Conservation (phyloP, 2,797 vertebrate species). For the Peromyscus melanophrys region DNA sequence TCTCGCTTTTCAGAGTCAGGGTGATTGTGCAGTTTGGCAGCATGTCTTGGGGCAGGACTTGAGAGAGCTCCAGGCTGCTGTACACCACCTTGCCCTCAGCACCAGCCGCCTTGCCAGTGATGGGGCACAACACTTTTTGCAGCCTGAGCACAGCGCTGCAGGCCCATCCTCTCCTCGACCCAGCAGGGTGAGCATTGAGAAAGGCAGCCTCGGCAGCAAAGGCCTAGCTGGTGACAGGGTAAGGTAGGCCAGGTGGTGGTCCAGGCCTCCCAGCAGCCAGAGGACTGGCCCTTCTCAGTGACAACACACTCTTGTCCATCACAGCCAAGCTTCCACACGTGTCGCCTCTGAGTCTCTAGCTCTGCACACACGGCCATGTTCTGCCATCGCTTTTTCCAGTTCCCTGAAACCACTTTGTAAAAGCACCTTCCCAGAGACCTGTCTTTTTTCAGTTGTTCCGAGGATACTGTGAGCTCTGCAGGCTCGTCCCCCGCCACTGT, state of each 20-base stretch:
- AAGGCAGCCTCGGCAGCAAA: background rate
- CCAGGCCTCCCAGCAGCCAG: background rate
- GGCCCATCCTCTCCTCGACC: background rate
- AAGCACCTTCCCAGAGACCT: background rate
- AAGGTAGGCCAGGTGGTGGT: background rate
- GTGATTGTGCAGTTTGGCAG: background rate
- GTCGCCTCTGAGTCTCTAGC: background rate
- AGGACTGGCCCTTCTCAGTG: background rate
- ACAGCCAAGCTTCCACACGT: background rate
- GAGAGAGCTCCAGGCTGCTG: background rate
- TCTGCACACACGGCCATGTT: background rate
- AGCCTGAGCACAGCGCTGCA: background rate
- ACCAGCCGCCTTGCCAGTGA: background rate
- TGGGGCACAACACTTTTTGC: accelerated
- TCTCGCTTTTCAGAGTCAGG: background rate
- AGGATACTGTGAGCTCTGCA: background rate
- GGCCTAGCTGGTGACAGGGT: background rate
- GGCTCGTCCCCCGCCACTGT: background rate
- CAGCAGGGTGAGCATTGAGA: background rate
- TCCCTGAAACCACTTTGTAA: background rate
- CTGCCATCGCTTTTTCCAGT: background rate
- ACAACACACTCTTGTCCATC: background rate
- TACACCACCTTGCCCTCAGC: background rate
- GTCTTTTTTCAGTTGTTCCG: background rate
- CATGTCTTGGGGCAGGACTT: background rate